Evolutionary conservation across 2,888 invertebrate species (phyloP).

Genomic region (Drosophila planitibia): DNA sequence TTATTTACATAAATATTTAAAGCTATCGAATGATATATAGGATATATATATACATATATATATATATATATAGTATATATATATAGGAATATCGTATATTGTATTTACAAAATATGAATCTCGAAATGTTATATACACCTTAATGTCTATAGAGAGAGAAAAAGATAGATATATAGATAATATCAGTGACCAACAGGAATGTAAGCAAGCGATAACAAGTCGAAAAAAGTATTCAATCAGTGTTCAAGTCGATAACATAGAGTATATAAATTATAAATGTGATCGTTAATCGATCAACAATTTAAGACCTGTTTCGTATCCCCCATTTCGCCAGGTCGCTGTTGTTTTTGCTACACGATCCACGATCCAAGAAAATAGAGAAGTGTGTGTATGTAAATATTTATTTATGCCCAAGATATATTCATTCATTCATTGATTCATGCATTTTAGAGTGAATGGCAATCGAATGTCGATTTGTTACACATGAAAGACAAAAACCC

Average conservation of each 20-base stretch:
- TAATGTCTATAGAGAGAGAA: background rate
- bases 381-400: constrained; percentile 11
- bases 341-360: constrained; percentile 87
- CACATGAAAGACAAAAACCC: background rate
- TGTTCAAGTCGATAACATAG: background rate
- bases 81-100: background rate
- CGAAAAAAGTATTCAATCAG: constrained; percentile 15
- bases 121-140: constrained; percentile 37
- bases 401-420: background rate
- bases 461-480: background rate
- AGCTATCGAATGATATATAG: too few relatives aligned
- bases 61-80: background rate
- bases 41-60: background rate
- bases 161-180: background rate
- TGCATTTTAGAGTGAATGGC: constrained; percentile 1
- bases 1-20: constrained; percentile 19
- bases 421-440: constrained; percentile 2
- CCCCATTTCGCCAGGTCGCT: constrained; percentile 93
- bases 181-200: constrained; percentile 50
- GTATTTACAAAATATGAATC: constrained; percentile 39
- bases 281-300: constrained; percentile 55
- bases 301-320: constrained; percentile 89
- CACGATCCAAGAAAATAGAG: constrained; percentile 81
- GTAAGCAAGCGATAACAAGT: constrained; percentile 73
- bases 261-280: constrained; percentile 19